Conservation (phyloP, 2,888 invertebrate genomes). For the Cenopis cana region DNA sequence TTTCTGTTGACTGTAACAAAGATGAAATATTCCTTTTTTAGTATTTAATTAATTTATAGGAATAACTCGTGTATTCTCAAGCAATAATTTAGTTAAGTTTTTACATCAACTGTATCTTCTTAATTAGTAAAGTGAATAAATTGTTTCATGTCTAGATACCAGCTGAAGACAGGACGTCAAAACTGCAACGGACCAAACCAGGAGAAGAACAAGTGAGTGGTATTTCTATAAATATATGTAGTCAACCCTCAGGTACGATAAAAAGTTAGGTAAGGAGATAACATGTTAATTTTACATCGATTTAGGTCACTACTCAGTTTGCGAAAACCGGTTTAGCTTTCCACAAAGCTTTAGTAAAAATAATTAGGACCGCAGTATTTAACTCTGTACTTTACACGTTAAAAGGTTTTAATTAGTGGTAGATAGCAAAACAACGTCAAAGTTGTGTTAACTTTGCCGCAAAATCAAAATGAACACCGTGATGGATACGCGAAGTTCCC, state of each 20-base stretch:
- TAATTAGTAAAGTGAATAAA: constrained; percentile 3
- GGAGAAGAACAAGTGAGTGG: not conserved
- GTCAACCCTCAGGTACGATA: too few species aligned
- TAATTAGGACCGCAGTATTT: too few species aligned
- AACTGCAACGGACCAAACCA: not conserved
- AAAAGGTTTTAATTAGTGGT: too few species aligned
- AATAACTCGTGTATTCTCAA: constrained; percentile 69
- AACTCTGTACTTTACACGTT: too few species aligned
- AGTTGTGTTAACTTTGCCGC: constrained; percentile 17
- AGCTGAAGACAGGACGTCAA: not conserved
- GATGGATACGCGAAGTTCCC: constrained; percentile 68
- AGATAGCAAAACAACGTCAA: constrained; percentile 29
- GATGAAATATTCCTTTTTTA: constrained; percentile 11
- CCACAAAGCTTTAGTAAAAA: too few species aligned
- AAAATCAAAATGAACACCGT: constrained; percentile 53
- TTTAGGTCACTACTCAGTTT: too few species aligned
- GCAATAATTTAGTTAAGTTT: constrained; percentile 57
- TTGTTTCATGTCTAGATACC: constrained; percentile 29
- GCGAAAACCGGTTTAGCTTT: too few species aligned
- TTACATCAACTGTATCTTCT: not conserved
- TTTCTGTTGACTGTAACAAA: constrained; percentile 16
- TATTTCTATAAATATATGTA: not conserved
- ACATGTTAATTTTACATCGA: too few species aligned
- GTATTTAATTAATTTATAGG: constrained; percentile 3
- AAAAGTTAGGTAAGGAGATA: too few species aligned